Base-by-base conservation (phyloP, 1,140 invertebrate species). In the Lepidurus packardi region DNA sequence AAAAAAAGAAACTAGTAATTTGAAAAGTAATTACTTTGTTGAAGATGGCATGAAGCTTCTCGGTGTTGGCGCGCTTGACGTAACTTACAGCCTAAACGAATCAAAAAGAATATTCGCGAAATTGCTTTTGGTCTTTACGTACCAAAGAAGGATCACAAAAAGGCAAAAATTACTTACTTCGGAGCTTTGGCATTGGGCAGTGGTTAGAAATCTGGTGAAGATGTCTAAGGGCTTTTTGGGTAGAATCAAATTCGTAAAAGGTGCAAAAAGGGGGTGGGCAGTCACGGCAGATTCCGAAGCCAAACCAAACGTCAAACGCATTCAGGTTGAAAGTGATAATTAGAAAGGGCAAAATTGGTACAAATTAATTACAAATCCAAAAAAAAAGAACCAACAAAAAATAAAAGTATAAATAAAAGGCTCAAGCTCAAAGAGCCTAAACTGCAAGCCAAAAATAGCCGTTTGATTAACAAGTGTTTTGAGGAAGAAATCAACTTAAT, bases 41-140 rank as follows among this genome's bases (percentile, higher is more conserved):
- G 86, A 98, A 98, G 83, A 97, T 92, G 83, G 94, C 92, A 85
- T 90, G 88, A 80, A 98, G 89, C 80, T 90, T 90, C 77, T 94
- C 91, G 82, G 90, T 90, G 84, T 94, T 92, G 34, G 95, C 94
- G 84, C 95, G 88, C 86, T 92, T 94, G 82, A 94, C 86, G 85
- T 93, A 93, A n/a, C 77, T 79, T 13, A 79, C 76, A 44, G 79
- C 81, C 82, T 82, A 79, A 8, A 76, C 42, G 7, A 16, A 73
- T 16, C 74, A 75, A 44, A 21, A 76, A 73, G 45, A 7, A 73
- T 16, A 34, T 73, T 73, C 43, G 41, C 11, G 21, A 43, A 25
- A 10, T 77, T n/a, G 21, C 34, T 11, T 76, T 11, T 43, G 7
- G 42, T 34, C 34, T 1, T 25, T 21, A 79, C 77, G 16, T 7